Evolutionary conservation across 1,140 invertebrate genomes (phyloP).

Genomic region (Drosophila ambigua): DNA sequence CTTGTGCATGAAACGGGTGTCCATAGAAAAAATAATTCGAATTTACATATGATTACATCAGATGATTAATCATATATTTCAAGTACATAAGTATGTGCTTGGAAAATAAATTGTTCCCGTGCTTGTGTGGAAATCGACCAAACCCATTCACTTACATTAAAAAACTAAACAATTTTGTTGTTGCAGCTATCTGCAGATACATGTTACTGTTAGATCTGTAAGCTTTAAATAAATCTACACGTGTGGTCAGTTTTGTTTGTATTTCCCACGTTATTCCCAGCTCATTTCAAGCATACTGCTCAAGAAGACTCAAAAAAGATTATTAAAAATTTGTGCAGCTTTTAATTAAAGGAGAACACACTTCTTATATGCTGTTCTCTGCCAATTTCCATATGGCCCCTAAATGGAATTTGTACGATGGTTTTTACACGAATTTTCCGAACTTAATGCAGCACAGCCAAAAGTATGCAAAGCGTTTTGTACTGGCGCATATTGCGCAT

Average conservation of each 20-base stretch:
- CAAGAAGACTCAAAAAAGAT: background rate
- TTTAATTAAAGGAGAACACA: no score
- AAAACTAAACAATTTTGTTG: no score
- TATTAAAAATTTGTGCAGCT: background rate
- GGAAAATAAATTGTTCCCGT: background rate
- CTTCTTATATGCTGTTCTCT: no score
- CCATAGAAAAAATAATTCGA: conserved; percentile 18
- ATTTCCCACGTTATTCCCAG: no score
- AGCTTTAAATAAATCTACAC: no score
- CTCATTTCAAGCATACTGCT: no score
- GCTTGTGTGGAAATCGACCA: no score
- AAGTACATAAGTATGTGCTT: background rate
- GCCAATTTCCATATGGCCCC: no score
- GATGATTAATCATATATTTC: background rate
- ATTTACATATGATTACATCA: conserved; percentile 29
- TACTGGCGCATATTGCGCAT: conserved; percentile 46
- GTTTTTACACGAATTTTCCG: background rate
- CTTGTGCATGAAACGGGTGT: conserved; percentile 27
- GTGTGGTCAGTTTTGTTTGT: background rate
- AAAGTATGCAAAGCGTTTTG: conserved; percentile 31
- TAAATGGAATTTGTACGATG: no score
- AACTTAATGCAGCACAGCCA: background rate
- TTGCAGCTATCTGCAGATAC: no score
- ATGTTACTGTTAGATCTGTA: no score
- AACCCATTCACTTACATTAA: no score